Evolutionary conservation across 1,140 invertebrate genomes (phyloP).

Genomic region (Vollenhovia emeryi): DNA sequence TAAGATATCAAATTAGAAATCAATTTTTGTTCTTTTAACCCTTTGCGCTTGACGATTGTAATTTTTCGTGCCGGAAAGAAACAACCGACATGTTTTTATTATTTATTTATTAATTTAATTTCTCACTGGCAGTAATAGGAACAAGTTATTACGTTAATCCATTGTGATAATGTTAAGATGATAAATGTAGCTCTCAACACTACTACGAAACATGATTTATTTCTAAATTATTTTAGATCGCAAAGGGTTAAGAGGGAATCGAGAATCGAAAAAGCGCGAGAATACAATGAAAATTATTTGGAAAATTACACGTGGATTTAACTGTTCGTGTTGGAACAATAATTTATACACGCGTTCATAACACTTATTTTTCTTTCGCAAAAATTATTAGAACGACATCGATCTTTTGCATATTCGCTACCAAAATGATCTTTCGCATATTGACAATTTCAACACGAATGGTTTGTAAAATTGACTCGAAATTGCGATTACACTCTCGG

Average conservation of each 20-base stretch:
- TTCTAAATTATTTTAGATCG: slow-evolving; percentile 11
- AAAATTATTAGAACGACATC: not conserved
- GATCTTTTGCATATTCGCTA: not conserved
- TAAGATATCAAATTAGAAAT: slow-evolving; percentile 25
- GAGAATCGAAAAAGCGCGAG: slow-evolving; percentile 1
- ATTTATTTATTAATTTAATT: slow-evolving; percentile 14
- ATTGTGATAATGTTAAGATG: not conserved
- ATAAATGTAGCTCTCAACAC: not conserved
- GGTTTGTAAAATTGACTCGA: slow-evolving; percentile 8
- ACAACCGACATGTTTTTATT: slow-evolving; percentile 3
- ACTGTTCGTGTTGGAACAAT: slow-evolving; percentile 32
- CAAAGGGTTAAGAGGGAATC: not conserved
- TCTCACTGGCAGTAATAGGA: not conserved
- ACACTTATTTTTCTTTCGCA: not conserved
- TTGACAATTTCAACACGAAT: slow-evolving; percentile 20
- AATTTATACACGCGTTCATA: not conserved
- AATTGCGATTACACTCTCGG: slow-evolving; percentile 27
- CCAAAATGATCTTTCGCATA: not conserved
- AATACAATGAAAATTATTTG: not conserved
- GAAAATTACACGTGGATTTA: not conserved
- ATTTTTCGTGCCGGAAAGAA: not conserved
- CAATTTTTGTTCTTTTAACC: slow-evolving; percentile 25
- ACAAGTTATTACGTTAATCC: not conserved
- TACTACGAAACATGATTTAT: slow-evolving; percentile 7
- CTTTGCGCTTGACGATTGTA: slow-evolving; percentile 13